These are phyloP conservation scores for Trichosurus vulpecula DNA, from an alignment of 2,797 vertebrate genomes.

Conservation along the genomic window DNA sequence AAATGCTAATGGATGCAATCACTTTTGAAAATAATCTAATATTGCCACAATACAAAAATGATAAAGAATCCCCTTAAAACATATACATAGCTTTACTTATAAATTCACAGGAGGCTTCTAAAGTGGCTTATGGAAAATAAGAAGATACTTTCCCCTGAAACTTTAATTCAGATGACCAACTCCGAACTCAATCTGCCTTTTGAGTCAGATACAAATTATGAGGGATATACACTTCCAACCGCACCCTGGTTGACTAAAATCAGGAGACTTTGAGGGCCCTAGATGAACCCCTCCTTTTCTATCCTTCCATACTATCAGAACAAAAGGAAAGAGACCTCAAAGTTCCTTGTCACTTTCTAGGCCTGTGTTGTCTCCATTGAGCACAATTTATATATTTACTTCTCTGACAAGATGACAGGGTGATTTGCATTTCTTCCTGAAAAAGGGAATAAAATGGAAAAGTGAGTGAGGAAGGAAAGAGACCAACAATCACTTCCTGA, in stretches of 20 bases:
- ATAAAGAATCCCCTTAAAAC: neutral
- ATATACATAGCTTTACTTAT: neutral
- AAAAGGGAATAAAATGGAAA: neutral
- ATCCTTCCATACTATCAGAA: neutral
- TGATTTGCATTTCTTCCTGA: neutral
- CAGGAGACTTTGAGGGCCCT: conserved; percentile 20
- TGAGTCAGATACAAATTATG: neutral
- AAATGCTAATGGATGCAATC: neutral
- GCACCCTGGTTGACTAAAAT: neutral
- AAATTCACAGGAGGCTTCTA: neutral
- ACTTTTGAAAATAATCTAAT: neutral
- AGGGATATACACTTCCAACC: neutral
- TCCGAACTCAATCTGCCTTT: neutral
- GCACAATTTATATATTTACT: neutral
- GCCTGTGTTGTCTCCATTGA: neutral
- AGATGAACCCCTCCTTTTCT: neutral
- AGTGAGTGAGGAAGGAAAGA: neutral
- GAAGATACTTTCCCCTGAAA: neutral
- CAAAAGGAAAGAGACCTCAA: neutral
- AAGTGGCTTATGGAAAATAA: neutral
- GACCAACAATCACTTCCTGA: neutral
- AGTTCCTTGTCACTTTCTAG: neutral
- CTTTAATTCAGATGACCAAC: neutral
- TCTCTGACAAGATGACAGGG: neutral
- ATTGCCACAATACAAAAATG: neutral